Evolutionary conservation across 2,113 vertebrate genomes (phyloP).

Genomic region (Microcebus jonahi): DNA sequence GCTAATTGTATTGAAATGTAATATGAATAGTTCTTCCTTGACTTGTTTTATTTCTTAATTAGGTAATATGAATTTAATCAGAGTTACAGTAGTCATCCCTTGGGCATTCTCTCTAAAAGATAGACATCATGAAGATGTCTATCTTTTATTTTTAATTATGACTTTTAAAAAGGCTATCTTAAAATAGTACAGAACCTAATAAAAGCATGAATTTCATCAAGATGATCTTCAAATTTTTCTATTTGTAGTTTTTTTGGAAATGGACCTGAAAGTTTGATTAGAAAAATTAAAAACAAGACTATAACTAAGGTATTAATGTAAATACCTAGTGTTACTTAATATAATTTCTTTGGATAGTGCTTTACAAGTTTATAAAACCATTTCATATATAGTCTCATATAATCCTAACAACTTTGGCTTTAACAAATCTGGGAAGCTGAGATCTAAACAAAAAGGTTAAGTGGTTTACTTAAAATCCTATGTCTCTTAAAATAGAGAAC

Average conservation of each 20-base stretch:
- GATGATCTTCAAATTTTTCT: slow-evolving; percentile 42
- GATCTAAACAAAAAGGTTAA: slow-evolving; percentile 5
- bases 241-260: slow-evolving; percentile 31
- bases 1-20: not conserved
- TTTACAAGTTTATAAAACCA: slow-evolving; percentile 32
- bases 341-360: not conserved
- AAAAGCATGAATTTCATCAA: slow-evolving; percentile 30
- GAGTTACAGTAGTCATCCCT: not conserved
- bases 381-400: slow-evolving; percentile 1
- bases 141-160: not conserved
- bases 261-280: slow-evolving; percentile 42
- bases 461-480: slow-evolving; percentile 25
- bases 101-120: slow-evolving; percentile 4
- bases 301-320: slow-evolving; percentile 4
- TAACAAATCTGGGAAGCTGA: slow-evolving; percentile 25
- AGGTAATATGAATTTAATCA: not conserved
- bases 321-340: slow-evolving; percentile 38
- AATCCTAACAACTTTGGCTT: slow-evolving; percentile 2
- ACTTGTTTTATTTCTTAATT: slow-evolving; percentile 43
- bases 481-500: not conserved
- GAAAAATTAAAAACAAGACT: slow-evolving; percentile 48
- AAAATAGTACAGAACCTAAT: slow-evolving; percentile 27
- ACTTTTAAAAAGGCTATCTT: slow-evolving; percentile 28
- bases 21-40: not conserved
- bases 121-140: not conserved